Conservation (phyloP, 2,888 invertebrate species). For the Lycia hirtaria region DNA sequence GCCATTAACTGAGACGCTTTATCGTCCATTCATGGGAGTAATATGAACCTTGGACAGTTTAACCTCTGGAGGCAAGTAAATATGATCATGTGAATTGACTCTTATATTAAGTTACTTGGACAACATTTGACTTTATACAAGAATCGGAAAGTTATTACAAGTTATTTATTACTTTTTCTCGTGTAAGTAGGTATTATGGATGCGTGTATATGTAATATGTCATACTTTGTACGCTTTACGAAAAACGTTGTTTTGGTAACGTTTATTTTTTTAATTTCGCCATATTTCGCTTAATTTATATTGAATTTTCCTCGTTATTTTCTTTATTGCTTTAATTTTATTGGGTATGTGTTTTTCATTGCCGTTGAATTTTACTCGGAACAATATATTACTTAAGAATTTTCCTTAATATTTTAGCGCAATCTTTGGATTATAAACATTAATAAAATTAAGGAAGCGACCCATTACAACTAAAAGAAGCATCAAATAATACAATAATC, state of each 20-base stretch:
- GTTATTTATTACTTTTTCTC: too few species aligned
- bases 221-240: too few species aligned
- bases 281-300: neutral
- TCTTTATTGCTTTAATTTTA: neutral
- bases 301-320: neutral
- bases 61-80: slow-evolving; percentile 63
- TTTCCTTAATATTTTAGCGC: slow-evolving; percentile 2
- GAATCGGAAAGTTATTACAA: neutral
- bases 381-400: neutral
- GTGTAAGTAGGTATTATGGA: too few species aligned
- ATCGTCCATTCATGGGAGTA: slow-evolving; percentile 74
- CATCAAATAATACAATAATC: slow-evolving; percentile 45
- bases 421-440: neutral
- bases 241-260: too few species aligned
- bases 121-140: slow-evolving; percentile 20
- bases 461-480: slow-evolving; percentile 37
- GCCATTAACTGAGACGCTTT: slow-evolving; percentile 74
- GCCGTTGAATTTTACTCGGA: too few species aligned
- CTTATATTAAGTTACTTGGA: slow-evolving; percentile 52
- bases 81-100: slow-evolving; percentile 51
- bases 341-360: too few species aligned
- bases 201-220: too few species aligned
- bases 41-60: slow-evolving; percentile 65
- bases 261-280: too few species aligned
- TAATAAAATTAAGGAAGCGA: slow-evolving; percentile 32